Evolutionary conservation across 2,113 vertebrate genomes (phyloP).

Genomic region (Cyanoderma ruficeps): DNA sequence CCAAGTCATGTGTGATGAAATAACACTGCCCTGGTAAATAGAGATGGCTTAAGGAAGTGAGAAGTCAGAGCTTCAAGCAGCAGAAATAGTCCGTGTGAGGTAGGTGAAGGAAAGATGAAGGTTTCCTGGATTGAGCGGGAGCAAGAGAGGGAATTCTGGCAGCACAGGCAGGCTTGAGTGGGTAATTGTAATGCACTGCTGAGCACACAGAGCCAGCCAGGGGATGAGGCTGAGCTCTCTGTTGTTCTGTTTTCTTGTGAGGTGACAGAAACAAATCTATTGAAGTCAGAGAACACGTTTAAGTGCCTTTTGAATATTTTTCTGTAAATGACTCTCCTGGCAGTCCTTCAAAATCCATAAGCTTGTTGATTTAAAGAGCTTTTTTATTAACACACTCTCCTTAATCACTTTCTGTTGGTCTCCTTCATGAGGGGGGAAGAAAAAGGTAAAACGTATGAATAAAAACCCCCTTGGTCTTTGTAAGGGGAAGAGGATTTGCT

Average conservation of each 20-base stretch:
- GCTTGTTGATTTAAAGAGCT: slow-evolving; percentile 54
- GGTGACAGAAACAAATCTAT: slow-evolving; percentile 45
- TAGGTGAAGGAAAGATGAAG: neutral
- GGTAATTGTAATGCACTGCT: neutral
- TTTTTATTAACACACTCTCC: slow-evolving; percentile 35
- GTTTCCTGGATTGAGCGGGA: neutral
- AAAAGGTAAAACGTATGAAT: neutral
- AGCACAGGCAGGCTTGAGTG: neutral
- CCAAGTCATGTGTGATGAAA: neutral
- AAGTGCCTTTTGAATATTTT: slow-evolving; percentile 61
- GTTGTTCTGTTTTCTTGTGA: slow-evolving; percentile 15
- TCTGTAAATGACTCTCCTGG: slow-evolving; percentile 51
- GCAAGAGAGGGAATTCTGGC: neutral
- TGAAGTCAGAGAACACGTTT: slow-evolving; percentile 20
- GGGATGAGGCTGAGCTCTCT: neutral
- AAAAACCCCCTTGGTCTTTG: neutral
- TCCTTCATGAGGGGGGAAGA: neutral
- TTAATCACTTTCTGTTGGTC: slow-evolving; percentile 52
- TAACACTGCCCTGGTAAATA: neutral
- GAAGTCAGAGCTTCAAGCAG: neutral
- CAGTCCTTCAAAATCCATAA: slow-evolving; percentile 58
- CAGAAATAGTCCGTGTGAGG: neutral
- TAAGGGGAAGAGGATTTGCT: neutral
- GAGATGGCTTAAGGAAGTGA: neutral
- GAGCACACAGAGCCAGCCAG: neutral